Conservation (phyloP, 2,797 vertebrate species). For the Malurus leucopterus region DNA sequence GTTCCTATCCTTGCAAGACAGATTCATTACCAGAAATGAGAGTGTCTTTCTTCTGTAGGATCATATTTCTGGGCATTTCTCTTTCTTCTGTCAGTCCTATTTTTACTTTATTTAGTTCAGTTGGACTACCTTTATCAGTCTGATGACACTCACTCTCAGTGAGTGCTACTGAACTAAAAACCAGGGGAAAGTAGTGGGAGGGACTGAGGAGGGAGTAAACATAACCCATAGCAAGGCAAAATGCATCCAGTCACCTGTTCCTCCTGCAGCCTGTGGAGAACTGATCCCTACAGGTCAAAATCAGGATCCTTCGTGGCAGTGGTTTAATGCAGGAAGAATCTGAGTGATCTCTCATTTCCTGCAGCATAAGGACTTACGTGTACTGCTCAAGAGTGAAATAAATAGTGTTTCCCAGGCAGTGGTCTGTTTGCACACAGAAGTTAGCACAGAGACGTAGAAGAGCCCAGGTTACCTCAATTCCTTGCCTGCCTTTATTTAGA, state of each 20-base stretch:
- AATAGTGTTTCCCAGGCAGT: not conserved
- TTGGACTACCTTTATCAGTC: slow-evolving; percentile 13
- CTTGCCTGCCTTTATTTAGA: not conserved
- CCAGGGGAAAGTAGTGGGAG: not conserved
- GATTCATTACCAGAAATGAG: not conserved
- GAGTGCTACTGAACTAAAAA: slow-evolving; percentile 25
- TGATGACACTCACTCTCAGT: not conserved
- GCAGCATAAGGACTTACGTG: not conserved
- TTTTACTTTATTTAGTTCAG: slow-evolving; percentile 50
- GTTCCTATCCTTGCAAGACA: not conserved
- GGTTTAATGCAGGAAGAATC: not conserved
- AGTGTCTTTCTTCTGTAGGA: not conserved
- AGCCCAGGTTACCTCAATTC: not conserved
- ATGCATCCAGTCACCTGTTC: not conserved
- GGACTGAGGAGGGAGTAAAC: not conserved
- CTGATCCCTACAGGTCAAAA: not conserved
- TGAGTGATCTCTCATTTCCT: not conserved
- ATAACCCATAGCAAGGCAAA: not conserved
- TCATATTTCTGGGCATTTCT: not conserved
- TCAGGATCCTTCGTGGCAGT: not conserved
- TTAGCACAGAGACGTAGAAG: not conserved
- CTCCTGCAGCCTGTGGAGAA: not conserved
- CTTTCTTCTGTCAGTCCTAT: slow-evolving; percentile 30
- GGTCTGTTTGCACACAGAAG: not conserved
- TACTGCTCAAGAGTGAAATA: not conserved